phyloP scores from a whole-genome alignment of 1,140 invertebrate species.

The Calephelis nemesis region DNA sequence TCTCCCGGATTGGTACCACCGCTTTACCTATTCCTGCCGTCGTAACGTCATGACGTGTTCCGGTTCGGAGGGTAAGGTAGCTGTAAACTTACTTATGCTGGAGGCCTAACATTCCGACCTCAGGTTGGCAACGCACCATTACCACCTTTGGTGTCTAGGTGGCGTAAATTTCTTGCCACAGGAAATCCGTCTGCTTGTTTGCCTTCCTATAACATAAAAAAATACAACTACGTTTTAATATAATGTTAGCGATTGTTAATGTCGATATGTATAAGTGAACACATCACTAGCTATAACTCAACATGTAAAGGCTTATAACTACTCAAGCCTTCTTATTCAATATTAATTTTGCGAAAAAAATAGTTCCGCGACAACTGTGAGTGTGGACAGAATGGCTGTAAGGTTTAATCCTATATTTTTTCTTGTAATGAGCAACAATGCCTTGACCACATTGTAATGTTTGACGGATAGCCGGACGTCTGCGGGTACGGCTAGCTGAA shows the following conservation, averaged over 20 bases:
- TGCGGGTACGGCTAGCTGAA: slow-evolving; percentile 27
- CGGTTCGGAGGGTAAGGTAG: no score
- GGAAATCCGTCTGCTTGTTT: no score
- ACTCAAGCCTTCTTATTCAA: slow-evolving; percentile 56
- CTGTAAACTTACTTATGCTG: no score
- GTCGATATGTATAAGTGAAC: slow-evolving; percentile 23
- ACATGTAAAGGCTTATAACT: slow-evolving; percentile 12
- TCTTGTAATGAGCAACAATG: slow-evolving; percentile 33
- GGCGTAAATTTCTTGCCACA: no score
- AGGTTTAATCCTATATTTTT: slow-evolving; percentile 52
- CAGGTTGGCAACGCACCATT: no score
- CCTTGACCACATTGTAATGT: slow-evolving; percentile 55
- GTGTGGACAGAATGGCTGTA: slow-evolving; percentile 49
- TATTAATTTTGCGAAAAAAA: slow-evolving; percentile 56
- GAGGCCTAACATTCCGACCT: no score
- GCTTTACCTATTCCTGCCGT: no score
- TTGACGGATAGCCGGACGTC: slow-evolving; percentile 42
- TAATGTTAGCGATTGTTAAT: neutral
- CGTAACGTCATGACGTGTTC: no score
- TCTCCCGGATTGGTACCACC: no score
- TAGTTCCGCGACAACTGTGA: slow-evolving; percentile 48
- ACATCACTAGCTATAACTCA: slow-evolving; percentile 10
- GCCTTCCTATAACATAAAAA: no score
- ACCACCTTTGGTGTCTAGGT: no score
- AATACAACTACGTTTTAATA: no score